Evolutionary conservation across 2,888 invertebrate species (phyloP).

Genomic region (Mesorhabditis sp.): DNA sequence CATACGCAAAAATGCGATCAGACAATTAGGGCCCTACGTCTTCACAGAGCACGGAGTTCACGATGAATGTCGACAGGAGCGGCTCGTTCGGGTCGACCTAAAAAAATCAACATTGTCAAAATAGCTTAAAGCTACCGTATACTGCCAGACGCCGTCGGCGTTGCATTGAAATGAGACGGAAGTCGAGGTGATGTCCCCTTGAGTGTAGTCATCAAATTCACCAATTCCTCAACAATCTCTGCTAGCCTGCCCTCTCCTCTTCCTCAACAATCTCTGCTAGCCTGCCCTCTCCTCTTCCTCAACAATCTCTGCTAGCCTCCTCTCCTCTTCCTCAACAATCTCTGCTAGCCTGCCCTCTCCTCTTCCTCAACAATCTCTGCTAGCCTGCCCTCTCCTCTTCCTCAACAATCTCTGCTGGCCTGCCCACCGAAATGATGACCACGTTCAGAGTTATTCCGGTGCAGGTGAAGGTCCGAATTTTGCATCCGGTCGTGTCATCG

Average conservation of each 20-base stretch:
- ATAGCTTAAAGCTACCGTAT: not conserved
- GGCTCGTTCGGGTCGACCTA: constrained; percentile 2
- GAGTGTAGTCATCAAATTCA: not conserved
- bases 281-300: too few species aligned
- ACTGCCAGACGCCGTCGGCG: not conserved
- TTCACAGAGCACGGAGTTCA: not conserved
- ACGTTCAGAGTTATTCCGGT: not conserved
- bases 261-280: too few species aligned
- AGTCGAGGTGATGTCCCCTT: not conserved
- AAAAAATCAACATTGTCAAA: not conserved
- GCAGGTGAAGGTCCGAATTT: not conserved
- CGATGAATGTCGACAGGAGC: not conserved
- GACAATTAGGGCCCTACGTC: not conserved
- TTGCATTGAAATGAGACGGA: not conserved
- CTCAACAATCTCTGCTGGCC: too few species aligned
- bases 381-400: too few species aligned
- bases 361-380: too few species aligned
- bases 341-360: too few species aligned
- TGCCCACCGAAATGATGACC: not conserved
- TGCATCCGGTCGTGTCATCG: not conserved
- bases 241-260: too few species aligned
- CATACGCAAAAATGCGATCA: not conserved
- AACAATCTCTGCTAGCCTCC: too few species aligned
- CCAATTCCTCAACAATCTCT: not conserved
- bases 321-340: too few species aligned